phyloP scores from a whole-genome alignment of 2,888 invertebrate species.

The Epistrophe grossulariae region DNA sequence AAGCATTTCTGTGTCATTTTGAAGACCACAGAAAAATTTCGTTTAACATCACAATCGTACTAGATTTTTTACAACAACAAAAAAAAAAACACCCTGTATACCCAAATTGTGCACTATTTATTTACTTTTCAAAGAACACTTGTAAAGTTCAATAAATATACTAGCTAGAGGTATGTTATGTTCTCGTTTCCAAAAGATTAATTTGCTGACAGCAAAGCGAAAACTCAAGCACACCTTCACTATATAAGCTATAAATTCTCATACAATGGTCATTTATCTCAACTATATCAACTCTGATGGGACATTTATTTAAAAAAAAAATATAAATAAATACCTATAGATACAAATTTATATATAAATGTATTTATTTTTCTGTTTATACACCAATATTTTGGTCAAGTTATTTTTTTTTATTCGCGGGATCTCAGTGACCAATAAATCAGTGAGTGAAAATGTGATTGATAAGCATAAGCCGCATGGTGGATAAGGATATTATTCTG shows the following conservation, averaged over 20 bases:
- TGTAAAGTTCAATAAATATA: constrained; percentile 46
- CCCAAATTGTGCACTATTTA: neutral
- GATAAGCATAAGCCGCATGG: constrained; percentile 52
- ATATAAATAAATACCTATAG: neutral
- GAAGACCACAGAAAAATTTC: too few relatives aligned
- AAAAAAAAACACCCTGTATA: neutral
- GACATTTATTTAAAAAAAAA: constrained; percentile 39
- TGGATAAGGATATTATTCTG: constrained; percentile 19
- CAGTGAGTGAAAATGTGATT: constrained; percentile 71
- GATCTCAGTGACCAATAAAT: constrained; percentile 67
- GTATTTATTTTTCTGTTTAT: constrained; percentile 20
- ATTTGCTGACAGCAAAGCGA: constrained; percentile 68
- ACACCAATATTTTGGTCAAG: constrained; percentile 54
- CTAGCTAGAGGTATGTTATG: neutral
- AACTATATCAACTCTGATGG: constrained; percentile 36
- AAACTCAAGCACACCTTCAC: constrained; percentile 59
- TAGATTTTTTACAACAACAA: neutral
- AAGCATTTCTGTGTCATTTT: too few relatives aligned
- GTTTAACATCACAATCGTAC: too few relatives aligned
- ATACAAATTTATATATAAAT: neutral
- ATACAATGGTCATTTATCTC: constrained; percentile 65
- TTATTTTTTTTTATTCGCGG: constrained; percentile 12
- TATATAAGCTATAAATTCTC: constrained; percentile 56
- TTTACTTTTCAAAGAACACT: constrained; percentile 8
- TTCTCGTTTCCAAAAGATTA: constrained; percentile 67